Evolutionary conservation across 1,140 invertebrate genomes (phyloP), one percentile per base, ranked within the genome.

Genomic region (Caenorhabditis tropicalis): DNA sequence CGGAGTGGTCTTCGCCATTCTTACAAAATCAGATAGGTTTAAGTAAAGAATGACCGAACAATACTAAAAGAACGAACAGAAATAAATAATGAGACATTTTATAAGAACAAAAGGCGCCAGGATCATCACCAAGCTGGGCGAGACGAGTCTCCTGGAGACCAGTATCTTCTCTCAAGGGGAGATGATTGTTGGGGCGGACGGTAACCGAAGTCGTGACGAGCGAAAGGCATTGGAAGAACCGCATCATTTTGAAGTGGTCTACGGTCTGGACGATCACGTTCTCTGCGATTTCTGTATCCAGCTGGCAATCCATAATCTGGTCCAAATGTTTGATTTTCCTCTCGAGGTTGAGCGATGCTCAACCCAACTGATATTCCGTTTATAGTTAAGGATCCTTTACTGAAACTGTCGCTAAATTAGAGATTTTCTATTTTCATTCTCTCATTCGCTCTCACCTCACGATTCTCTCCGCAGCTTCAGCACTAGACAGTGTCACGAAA

Each of bases 401-500:
- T 74, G 65, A 36, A 74, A 74, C 16, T 43, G 24, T 6, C 86
- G 12, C 9, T 31, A 10, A 0, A n/a, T 60, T 31, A 65, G 7
- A 36, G n/a, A 36, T 15, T 6, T 36, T 36, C 2, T 36, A 3
- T 33, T 33, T 1, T 36, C 29, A 36, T 10, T 10, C 12, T 5
- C 2, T 65, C 12, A 3, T 10, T 4, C 36, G n/a, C 12, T 5
- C 29, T 65, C 19, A 74, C 65, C 65, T 74, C 0, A 74, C 65
- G 6, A 85, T 82, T n/a, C 60, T 82, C 39, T 82, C 60, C 9
- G 84, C 84, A n/a, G 58, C 60, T 51, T 85, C 84, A 24, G 56
- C 39, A 21, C 60, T 82, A 9, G 84, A 85, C 36, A 85, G 51
- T 1, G 84, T 82, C 6, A 85, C 84, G 49, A 85, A 85, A 16